Conservation (phyloP, 2,113 vertebrate genomes). For the crab-eating macaque (Macaca fascicularis) region T2T-MFA8v1.1 NC_088392.1:44238501-44239000, state of each 20-base stretch:
- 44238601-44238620: background rate
- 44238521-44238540: background rate
- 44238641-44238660: background rate
- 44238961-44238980: background rate
- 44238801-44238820: background rate
- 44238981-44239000: background rate
- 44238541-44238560: background rate
- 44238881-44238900: background rate
- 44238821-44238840: background rate
- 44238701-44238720: background rate
- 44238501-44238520: background rate
- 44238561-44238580: background rate
- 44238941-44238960: background rate
- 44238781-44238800: background rate
- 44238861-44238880: background rate
- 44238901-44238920: background rate
- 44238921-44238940: background rate
- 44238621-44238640: background rate
- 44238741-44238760: conserved; percentile 52
- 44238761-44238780: background rate
- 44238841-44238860: conserved; percentile 18
- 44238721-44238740: conserved; percentile 43
- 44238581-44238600: background rate
- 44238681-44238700: background rate
- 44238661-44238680: background rate